Evolutionary conservation across 2,797 vertebrate species (phyloP), one percentile per base, ranked within the genome.

Genomic region (Trachops cirrhosus): DNA sequence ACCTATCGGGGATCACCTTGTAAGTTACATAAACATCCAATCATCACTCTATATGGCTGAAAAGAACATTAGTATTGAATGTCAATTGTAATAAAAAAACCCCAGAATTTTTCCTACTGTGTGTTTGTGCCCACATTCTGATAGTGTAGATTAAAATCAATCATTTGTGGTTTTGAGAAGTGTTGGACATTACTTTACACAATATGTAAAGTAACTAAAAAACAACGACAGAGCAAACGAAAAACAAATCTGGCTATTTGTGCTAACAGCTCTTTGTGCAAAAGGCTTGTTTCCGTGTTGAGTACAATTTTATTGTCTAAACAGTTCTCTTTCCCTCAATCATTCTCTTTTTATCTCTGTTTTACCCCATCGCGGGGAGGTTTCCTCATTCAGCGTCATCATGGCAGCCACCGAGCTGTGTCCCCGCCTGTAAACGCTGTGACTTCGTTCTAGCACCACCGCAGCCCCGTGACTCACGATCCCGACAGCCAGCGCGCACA

Each of bases 221-320:
- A 50, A 57, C 52, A 2, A 62, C 48, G 16, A 46, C 6, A 41
- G 87, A 68, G 9, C 5, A 74, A 71, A 2, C 1, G 75, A 90
- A 90, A 93, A 26, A 0, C 18, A 89, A 86, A 82, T 29, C 57
- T 4, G 52, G 9, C 59, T 94, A 26, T 94, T 94, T 4, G 7
- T 67, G 68, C 79, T n/a, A n/a, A n/a, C 5, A 59, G 9, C 59
- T 94, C 32, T 94, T 94, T 4, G 7, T 67, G 68, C 79, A 93
- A 39, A 62, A 34, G 46, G 10, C 18, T 73, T 15, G 22, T 89
- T 91, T 86, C n/a, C 18, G 71, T 44, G 7, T 54, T 93, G 89
- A 86, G 44, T 54, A 68, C 96, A 73, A 84, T 62, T 96, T 67
- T 34, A 34, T 73, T 71, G 64, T 89, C 10, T 37, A 93, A 83